Conservation (phyloP, 2,888 invertebrate species). For the Merodon equestris region DNA sequence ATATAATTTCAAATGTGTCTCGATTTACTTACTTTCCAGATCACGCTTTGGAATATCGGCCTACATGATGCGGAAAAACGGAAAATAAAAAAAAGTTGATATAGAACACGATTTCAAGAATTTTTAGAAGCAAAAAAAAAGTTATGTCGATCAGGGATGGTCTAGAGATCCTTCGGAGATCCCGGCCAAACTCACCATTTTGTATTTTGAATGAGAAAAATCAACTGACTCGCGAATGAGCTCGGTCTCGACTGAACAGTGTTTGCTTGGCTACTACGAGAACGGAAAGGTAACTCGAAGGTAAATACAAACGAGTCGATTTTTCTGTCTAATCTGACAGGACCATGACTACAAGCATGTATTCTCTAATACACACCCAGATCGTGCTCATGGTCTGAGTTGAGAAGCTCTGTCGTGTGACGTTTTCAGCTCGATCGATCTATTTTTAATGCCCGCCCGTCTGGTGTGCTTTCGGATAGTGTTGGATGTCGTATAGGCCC, state of each 20-base stretch:
- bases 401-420: conserved; percentile 9
- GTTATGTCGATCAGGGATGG: conserved; percentile 10
- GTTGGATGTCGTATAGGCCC: conserved; percentile 48
- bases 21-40: conserved; percentile 89
- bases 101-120: too few species aligned
- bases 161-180: conserved; percentile 70
- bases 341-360: conserved; percentile 32
- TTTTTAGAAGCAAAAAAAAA: conserved; percentile 12
- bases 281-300: conserved; percentile 78
- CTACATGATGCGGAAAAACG: conserved; percentile 81
- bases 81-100: conserved; percentile 39
- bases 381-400: conserved; percentile 23
- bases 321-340: conserved; percentile 55
- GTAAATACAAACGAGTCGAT: conserved; percentile 71
- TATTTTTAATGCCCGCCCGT: conserved; percentile 72
- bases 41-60: conserved; percentile 91
- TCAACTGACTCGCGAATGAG: conserved; percentile 80
- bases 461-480: conserved; percentile 52
- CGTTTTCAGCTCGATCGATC: conserved; percentile 57
- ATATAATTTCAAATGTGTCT: background rate
- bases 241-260: conserved; percentile 79
- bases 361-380: conserved; percentile 56
- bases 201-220: conserved; percentile 81
- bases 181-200: conserved; percentile 82
- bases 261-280: conserved; percentile 76